A percentile compares a stretch with the other conserved stretches of the same genome.
These are phyloP conservation scores for Notechis scutatus DNA, from an alignment of 2,113 vertebrate genomes.

Conservation along the genomic window DNA sequence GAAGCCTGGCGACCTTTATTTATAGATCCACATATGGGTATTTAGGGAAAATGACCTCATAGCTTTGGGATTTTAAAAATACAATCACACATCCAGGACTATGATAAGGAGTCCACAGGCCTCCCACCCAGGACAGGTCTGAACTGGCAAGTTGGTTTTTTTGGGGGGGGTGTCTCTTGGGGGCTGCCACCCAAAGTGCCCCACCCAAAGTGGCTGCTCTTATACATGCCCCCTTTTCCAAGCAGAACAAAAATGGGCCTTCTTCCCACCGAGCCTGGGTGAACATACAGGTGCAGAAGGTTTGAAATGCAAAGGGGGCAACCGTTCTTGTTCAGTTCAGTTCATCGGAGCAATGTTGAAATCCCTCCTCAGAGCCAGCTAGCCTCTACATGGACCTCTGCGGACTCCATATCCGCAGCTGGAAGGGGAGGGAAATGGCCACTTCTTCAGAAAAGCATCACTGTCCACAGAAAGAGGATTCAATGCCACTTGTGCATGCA, in stretches of 20 bases:
- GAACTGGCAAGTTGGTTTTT: background rate
- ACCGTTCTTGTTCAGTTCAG: background rate
- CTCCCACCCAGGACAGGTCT: background rate
- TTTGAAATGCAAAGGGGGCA: background rate
- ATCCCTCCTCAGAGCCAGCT: no score
- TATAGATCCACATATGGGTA: conserved; percentile 66
- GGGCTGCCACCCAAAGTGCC: background rate
- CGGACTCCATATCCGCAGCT: rapidly evolving
- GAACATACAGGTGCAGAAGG: no score
- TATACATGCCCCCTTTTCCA: no score
- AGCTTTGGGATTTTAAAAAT: conserved; percentile 6
- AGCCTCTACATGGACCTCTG: background rate
- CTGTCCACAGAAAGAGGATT: background rate
- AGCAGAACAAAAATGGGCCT: background rate
- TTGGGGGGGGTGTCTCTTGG: background rate
- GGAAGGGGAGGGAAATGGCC: background rate
- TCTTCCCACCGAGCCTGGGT: background rate
- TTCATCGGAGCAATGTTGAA: no score
- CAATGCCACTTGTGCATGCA: background rate
- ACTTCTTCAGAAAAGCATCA: background rate
- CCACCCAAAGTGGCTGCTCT: background rate
- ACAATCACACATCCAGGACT: background rate
- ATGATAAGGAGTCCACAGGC: background rate
- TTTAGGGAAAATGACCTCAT: conserved; percentile 65
- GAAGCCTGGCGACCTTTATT: conserved; percentile 68